These are phyloP conservation scores for Blastobasis lacticolella DNA, from an alignment of 2,888 invertebrate species.

Conservation along the genomic window DNA sequence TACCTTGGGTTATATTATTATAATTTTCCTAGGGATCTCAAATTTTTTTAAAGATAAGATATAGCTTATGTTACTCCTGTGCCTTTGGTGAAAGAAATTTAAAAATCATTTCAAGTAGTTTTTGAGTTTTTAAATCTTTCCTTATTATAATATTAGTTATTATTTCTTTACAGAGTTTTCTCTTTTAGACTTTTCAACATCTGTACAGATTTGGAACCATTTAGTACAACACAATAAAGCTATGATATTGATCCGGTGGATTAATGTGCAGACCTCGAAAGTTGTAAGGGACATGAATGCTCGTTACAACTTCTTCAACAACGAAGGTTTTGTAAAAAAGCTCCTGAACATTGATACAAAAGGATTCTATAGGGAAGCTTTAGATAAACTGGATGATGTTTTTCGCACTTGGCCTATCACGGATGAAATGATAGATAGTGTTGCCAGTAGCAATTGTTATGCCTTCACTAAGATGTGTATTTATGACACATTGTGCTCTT, in stretches of 20 bases:
- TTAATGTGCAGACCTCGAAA: constrained; percentile 70
- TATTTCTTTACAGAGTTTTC: constrained; percentile 61
- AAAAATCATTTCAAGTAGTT: too few species aligned
- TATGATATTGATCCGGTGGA: constrained; percentile 76
- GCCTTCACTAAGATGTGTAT: constrained; percentile 70
- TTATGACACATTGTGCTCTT: constrained; percentile 75
- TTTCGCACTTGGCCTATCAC: constrained; percentile 74
- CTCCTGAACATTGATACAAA: constrained; percentile 58
- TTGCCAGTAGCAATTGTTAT: constrained; percentile 63
- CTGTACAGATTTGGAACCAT: constrained; percentile 75
- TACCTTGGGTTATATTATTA: too few species aligned
- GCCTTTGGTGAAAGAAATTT: too few species aligned
- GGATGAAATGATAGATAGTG: constrained; percentile 71
- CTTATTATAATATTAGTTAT: neutral
- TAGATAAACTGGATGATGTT: constrained; percentile 61
- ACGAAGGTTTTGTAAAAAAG: constrained; percentile 55
- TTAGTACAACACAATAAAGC: constrained; percentile 74
- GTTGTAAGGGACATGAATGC: constrained; percentile 65
- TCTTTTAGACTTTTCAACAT: constrained; percentile 64
- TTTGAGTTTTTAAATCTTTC: too few species aligned
- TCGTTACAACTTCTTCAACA: constrained; percentile 59
- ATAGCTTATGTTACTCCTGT: too few species aligned
- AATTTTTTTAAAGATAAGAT: too few species aligned
- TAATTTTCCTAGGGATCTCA: too few species aligned
- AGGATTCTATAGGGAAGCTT: constrained; percentile 44